Percentiles rank a stretch among this genome's conserved stretches.
Evolutionary conservation across 2,113 vertebrate genomes (phyloP).

Genomic region (Brevimyrus niger): DNA sequence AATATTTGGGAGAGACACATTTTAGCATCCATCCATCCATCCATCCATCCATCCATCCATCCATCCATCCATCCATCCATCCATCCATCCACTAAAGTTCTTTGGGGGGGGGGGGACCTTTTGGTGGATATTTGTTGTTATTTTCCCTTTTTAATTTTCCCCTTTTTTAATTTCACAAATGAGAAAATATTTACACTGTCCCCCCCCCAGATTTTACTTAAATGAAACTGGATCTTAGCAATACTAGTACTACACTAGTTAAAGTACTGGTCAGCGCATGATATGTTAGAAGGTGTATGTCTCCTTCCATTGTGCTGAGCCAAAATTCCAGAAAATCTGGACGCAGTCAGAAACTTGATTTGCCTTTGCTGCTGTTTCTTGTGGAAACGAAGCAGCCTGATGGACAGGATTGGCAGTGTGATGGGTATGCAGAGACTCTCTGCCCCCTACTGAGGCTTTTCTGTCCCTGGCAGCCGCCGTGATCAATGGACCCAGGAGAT

Average conservation of each 20-base stretch:
- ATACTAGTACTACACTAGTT: neutral
- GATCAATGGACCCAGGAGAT: slow-evolving; percentile 12
- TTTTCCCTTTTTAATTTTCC: neutral
- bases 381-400: neutral
- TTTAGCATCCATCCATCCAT: neutral
- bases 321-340: neutral
- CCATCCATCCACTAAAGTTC: neutral
- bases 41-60: neutral
- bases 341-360: neutral
- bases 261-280: neutral
- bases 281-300: neutral
- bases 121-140: neutral
- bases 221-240: neutral
- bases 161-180: neutral
- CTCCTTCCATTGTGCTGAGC: neutral
- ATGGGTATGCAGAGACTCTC: neutral
- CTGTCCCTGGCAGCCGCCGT: neutral
- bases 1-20: neutral
- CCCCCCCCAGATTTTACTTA: neutral
- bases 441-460: neutral
- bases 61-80: neutral
- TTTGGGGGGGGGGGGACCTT: neutral
- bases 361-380: neutral
- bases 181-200: neutral
- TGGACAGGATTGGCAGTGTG: neutral